phyloP scores from a whole-genome alignment of 1,140 invertebrate genomes.

The Laupala kohalensis region DNA sequence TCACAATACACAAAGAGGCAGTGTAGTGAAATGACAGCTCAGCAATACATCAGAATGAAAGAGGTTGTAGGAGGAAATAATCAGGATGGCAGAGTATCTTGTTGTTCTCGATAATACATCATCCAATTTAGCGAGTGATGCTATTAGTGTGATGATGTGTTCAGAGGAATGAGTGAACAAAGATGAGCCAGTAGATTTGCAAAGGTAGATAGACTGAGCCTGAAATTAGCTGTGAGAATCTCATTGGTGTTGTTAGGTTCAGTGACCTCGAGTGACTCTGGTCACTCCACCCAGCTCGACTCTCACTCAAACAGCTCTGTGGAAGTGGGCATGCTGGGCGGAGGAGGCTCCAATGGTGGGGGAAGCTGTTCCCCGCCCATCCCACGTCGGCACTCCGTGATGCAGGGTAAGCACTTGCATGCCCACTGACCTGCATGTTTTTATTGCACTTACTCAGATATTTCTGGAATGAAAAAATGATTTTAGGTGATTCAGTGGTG shows the following conservation, averaged over 20 bases:
- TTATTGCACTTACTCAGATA: not conserved
- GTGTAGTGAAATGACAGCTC: not conserved
- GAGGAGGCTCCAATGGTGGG: conserved; percentile 24
- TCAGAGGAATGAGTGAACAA: not conserved
- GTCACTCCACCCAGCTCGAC: conserved; percentile 66
- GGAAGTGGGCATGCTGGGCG: conserved; percentile 31
- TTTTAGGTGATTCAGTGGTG: not conserved
- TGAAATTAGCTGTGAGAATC: not conserved
- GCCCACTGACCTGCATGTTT: not conserved
- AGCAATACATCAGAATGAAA: not conserved
- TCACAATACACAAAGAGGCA: not conserved
- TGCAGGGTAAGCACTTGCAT: conserved; percentile 24
- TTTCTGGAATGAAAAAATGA: not conserved
- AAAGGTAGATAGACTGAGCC: not conserved
- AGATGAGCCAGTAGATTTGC: not conserved
- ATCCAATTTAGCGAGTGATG: no score
- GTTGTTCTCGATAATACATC: no score
- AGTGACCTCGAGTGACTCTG: conserved; percentile 72
- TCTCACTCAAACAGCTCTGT: conserved; percentile 49
- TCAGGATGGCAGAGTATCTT: not conserved
- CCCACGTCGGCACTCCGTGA: conserved; percentile 35
- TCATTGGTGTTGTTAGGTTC: conserved; percentile 39
- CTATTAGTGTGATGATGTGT: not conserved
- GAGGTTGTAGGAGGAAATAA: not conserved
- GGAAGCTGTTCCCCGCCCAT: conserved; percentile 24